phyloP scores from a whole-genome alignment of 2,888 invertebrate genomes.

The Ectropis crepuscularia region DNA sequence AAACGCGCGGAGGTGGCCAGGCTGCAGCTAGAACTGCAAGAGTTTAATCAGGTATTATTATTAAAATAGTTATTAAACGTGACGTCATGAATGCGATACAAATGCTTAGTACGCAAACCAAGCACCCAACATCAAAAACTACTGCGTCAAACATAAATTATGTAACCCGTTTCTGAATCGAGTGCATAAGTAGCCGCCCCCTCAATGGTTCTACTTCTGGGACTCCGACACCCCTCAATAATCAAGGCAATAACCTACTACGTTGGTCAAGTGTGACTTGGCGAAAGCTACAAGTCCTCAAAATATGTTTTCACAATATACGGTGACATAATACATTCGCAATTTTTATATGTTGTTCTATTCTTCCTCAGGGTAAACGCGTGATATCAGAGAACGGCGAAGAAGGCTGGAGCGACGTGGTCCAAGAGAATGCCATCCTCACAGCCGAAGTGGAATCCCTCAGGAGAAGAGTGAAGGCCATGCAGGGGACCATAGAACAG shows the following conservation, averaged over 20 bases:
- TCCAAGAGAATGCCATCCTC: slow-evolving; percentile 97
- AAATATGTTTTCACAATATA: no score
- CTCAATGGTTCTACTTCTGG: no score
- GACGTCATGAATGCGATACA: no score
- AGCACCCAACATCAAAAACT: no score
- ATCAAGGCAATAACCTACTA: no score
- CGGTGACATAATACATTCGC: not conserved
- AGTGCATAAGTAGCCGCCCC: no score
- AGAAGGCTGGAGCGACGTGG: slow-evolving; percentile 96
- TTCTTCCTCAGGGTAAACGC: slow-evolving; percentile 91
- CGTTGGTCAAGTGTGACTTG: no score
- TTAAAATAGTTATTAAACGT: not conserved
- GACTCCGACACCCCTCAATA: no score
- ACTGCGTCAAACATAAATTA: no score
- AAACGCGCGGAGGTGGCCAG: slow-evolving; percentile 94
- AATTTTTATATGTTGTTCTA: not conserved
- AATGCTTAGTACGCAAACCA: no score
- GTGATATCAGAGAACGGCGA: slow-evolving; percentile 94
- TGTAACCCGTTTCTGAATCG: no score
- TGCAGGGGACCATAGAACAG: slow-evolving; percentile 96
- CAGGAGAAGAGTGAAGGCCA: slow-evolving; percentile 94
- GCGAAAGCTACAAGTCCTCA: no score
- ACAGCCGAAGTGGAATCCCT: slow-evolving; percentile 95
- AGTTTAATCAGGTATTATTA: slow-evolving; percentile 91
- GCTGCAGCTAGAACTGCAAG: slow-evolving; percentile 95